Base-by-base conservation (phyloP, 2,113 vertebrate genomes). In the Sphyrna mokarran region DNA sequence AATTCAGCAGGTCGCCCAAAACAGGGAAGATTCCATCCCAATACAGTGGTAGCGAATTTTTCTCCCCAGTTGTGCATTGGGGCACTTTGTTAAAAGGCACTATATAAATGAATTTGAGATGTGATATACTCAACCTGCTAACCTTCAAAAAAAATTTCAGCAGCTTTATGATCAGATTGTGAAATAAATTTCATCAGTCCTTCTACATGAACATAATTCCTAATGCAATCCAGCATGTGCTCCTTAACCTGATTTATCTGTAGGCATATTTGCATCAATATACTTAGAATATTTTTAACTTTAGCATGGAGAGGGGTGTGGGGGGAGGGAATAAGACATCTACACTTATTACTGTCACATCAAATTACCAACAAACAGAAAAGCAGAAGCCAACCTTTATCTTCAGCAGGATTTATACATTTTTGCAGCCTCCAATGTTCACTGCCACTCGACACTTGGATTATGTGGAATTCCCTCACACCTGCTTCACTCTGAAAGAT, bases 361-460 rank as follows among this genome's bases (percentile, higher is more conserved):
- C 20, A n/a, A 13, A 95, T 48, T 95, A 61, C 87, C 72, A 95
- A 95, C 43, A 72, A 54, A 23, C 29, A 48, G 18, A 66, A 22
- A 93, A 91, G 58, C 33, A 96, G 68, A 93, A 76, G 96, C 97
- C 61, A 86, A 99, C 99, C 99, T 98, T 98, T 98, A 96, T 99
- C 98, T 97, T 98, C 98, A 96, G 98, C 97, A 61, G 98, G 96
- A 96, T 99, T 99, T 97, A 99, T 98, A 96, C 98, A 98, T 96
- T 98, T 98, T 86, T 98, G 98, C 70, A 99, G 97, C 95, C 98
- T 98, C 99, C 99, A 99, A 96, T 98, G 98, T 96, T 97, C 98
- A 96, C 99, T 99, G 96, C 98, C 98, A 97, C 99, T 99, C 69
- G 99, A 99, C 96, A 99, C 98, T 97, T 99, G 99, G 20, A 99